phyloP scores from a whole-genome alignment of 2,888 invertebrate genomes.

The Nemurella pictetii region DNA sequence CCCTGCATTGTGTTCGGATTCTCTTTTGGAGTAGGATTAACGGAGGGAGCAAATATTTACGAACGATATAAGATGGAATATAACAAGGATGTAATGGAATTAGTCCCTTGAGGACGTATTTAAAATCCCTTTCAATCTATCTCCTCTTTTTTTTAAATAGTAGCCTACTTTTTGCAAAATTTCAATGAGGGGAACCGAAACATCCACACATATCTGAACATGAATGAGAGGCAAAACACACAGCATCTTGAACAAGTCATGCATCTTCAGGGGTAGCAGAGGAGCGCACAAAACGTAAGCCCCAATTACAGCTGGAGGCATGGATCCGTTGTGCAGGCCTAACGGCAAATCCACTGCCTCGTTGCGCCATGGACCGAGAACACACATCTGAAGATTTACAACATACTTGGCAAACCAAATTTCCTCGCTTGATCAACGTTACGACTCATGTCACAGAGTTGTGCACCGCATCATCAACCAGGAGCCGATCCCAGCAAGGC shows the following conservation, averaged over 20 bases:
- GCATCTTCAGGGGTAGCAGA: neutral
- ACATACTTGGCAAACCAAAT: too few species aligned
- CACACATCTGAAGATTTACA: too few species aligned
- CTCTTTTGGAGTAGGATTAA: neutral
- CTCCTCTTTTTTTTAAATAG: neutral
- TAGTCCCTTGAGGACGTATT: neutral
- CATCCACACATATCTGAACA: neutral
- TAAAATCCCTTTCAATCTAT: neutral
- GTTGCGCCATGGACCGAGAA: too few species aligned
- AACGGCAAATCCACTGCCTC: too few species aligned
- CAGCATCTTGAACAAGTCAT: too few species aligned
- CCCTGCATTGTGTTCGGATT: neutral
- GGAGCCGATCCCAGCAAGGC: too few species aligned
- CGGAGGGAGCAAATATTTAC: neutral
- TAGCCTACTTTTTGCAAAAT: neutral
- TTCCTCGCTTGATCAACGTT: too few species aligned
- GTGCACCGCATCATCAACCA: too few species aligned
- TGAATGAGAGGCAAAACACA: neutral
- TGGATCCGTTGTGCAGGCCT: too few species aligned
- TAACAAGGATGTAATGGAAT: neutral
- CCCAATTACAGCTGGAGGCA: neutral
- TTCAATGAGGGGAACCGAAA: neutral
- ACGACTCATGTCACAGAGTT: too few species aligned
- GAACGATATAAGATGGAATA: conserved; percentile 17
- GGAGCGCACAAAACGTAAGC: neutral